Base-by-base conservation (phyloP, 2,888 invertebrate genomes). In the Linnaemya tessellans region DNA sequence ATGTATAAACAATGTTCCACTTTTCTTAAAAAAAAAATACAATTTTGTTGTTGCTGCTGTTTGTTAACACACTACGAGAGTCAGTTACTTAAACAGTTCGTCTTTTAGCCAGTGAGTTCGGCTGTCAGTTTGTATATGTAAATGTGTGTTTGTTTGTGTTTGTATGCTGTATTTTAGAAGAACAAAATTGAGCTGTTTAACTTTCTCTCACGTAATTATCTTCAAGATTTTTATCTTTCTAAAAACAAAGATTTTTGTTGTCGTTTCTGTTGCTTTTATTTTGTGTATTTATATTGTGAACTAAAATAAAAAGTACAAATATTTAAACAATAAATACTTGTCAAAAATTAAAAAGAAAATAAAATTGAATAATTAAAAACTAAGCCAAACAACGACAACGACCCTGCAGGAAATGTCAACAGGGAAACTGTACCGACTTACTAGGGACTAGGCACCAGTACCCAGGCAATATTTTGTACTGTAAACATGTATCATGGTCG, bases 171-270 rank as follows among this genome's bases (percentile, higher is more conserved):
- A n/a, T 64, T 62, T 30, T 62, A 22, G 51, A 43, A 80, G 60
- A 80, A 80, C 60, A 67, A 54, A 74, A 68, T 43, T 75, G 74
- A 62, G 46, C 54, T 70, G 75, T 73, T 85, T 82, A 85, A 85
- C 84, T 85, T 85, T 85, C 84, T 85, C 84, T 85, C 84, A 85
- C 84, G 82, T 85, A 84, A 74, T 84, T 82, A 85, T 78, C 82
- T 74, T 43, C 41, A 60, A 74, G 82, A 85, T 82, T 85, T 85
- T 79, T 74, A 82, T 82, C 74, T 82, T 78, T 78, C 43, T 7
- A 74, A 74, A 70, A 82, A 54, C 78, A 74, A 43, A 81, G 70
- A 64, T 64, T 54, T 70, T 3, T 67, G 65, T 65, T 43, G 75
- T 25, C 11, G 49, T 41, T 22, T 51, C 30, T 65, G 49, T 54